phyloP scores from a whole-genome alignment of 2,797 vertebrate species.

The Poecilia wingei region DNA sequence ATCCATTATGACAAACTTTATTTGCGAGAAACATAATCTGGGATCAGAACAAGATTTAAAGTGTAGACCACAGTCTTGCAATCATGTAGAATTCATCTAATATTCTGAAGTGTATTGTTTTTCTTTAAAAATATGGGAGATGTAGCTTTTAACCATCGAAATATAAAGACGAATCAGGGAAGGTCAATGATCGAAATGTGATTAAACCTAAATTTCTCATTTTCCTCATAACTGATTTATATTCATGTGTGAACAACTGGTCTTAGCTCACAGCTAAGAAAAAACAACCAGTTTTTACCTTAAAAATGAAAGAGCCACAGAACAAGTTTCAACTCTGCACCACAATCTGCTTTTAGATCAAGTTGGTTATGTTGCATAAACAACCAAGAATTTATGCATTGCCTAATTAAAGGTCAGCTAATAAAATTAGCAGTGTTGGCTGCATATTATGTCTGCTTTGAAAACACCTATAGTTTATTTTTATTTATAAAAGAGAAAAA shows the following conservation, averaged over 20 bases:
- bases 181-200: not conserved
- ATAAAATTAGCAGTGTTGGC: not conserved
- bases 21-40: not conserved
- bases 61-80: not conserved
- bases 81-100: not conserved
- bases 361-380: not conserved
- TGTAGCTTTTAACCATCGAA: not conserved
- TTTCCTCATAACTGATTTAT: not conserved
- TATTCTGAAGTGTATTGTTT: not conserved
- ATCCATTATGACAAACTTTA: not conserved
- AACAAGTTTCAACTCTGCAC: not conserved
- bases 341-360: not conserved
- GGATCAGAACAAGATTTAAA: not conserved
- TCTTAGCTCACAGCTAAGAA: not conserved
- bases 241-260: not conserved
- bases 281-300: not conserved
- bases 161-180: not conserved
- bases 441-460: not conserved
- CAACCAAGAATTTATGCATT: not conserved
- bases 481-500: not conserved
- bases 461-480: not conserved
- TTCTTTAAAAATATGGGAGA: not conserved
- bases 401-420: not conserved
- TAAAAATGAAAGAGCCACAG: not conserved
- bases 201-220: not conserved